Conservation (phyloP, 2,888 invertebrate species). For the Alsophila aescularia region DNA sequence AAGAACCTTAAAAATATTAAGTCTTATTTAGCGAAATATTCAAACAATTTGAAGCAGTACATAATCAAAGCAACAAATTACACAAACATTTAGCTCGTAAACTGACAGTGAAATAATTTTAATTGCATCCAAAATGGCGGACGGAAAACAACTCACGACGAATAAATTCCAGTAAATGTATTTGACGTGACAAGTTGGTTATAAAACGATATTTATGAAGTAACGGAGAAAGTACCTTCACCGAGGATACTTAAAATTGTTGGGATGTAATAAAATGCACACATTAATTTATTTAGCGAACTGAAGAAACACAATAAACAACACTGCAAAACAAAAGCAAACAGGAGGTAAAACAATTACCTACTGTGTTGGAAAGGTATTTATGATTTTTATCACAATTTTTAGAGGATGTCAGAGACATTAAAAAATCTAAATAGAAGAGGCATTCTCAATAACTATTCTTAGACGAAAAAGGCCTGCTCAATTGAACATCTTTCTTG, state of each 20-base stretch:
- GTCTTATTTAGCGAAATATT: neutral
- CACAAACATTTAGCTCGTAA: slow-evolving; percentile 33
- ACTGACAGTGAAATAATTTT: slow-evolving; percentile 44
- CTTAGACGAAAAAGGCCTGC: no score
- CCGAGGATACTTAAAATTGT: slow-evolving; percentile 22
- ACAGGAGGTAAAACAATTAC: slow-evolving; percentile 7
- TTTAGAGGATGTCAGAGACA: no score
- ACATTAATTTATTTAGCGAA: slow-evolving; percentile 38
- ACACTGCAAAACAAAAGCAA: slow-evolving; percentile 2
- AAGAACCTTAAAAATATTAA: neutral
- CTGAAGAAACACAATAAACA: slow-evolving; percentile 47
- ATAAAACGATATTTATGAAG: slow-evolving; percentile 51
- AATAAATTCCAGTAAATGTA: slow-evolving; percentile 49
- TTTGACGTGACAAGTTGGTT: slow-evolving; percentile 39
- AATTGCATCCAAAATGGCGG: slow-evolving; percentile 51
- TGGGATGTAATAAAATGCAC: slow-evolving; percentile 28
- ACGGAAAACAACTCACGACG: slow-evolving; percentile 41
- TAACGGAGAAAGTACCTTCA: slow-evolving; percentile 31
- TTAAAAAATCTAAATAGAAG: no score
- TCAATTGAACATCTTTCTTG: no score
- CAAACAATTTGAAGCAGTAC: slow-evolving; percentile 6
- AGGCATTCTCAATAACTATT: no score
- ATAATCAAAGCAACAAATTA: slow-evolving; percentile 24
- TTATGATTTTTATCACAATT: no score
- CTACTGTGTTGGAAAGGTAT: no score